A percentile compares a stretch with the other conserved stretches of the same genome.
Conservation (phyloP, 2,113 vertebrate genomes). For the Xiphophorus hellerii region DNA sequence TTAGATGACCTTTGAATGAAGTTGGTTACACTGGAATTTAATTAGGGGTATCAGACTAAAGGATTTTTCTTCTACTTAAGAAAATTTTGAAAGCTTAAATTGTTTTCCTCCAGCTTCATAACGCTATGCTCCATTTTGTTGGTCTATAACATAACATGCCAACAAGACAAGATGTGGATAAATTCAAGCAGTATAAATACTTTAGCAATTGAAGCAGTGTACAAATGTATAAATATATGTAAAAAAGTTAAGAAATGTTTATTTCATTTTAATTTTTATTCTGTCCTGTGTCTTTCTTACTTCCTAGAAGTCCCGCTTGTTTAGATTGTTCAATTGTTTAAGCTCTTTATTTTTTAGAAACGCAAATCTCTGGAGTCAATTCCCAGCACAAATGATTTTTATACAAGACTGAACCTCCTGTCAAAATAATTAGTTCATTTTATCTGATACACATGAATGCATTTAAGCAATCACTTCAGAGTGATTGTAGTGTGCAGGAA, state of each 20-base stretch:
- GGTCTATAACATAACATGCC: not conserved
- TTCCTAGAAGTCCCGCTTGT: not conserved
- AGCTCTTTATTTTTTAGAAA: not conserved
- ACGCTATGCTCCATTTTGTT: not conserved
- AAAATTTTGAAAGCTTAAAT: no score
- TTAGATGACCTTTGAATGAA: no score
- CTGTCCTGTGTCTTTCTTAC: not conserved
- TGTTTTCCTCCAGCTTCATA: not conserved
- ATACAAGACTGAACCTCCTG: not conserved
- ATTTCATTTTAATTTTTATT: not conserved
- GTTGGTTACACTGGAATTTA: no score
- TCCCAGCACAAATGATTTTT: not conserved
- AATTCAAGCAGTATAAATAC: not conserved
- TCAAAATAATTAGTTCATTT: not conserved
- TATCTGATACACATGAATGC: not conserved
- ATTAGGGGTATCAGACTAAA: no score
- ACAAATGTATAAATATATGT: not conserved
- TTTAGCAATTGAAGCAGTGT: not conserved
- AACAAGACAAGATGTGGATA: not conserved
- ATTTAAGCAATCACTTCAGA: not conserved
- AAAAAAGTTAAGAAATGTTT: not conserved
- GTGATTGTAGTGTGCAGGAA: not conserved
- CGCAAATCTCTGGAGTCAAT: not conserved
- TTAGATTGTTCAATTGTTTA: not conserved
- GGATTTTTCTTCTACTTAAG: no score